Evolutionary conservation across 2,888 invertebrate species (phyloP).

Genomic region (Mesochorus sp.): DNA sequence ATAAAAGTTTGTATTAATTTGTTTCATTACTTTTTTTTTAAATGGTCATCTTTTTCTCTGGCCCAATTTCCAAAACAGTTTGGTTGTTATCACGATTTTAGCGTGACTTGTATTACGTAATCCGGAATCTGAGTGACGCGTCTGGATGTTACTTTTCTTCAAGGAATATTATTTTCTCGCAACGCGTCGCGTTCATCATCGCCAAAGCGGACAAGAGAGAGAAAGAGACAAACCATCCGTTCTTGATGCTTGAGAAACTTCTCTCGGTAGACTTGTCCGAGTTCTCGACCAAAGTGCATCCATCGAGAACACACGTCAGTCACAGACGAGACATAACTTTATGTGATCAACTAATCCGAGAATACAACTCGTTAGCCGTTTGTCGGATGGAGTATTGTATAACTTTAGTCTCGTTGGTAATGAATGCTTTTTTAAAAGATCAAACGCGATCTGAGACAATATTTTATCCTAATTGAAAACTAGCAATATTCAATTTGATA

Average conservation of each 20-base stretch:
- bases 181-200: slow-evolving; percentile 45
- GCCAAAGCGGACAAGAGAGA: neutral
- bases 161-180: slow-evolving; percentile 38
- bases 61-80: too few species aligned
- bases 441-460: too few species aligned
- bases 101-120: slow-evolving; percentile 37
- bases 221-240: slow-evolving; percentile 27
- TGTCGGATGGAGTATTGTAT: slow-evolving; percentile 19
- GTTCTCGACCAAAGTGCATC: slow-evolving; percentile 42
- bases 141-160: slow-evolving; percentile 37
- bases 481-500: too few species aligned
- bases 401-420: slow-evolving; percentile 3
- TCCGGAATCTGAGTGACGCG: neutral
- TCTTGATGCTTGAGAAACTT: neutral
- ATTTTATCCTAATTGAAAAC: too few species aligned
- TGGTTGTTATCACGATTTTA: too few species aligned
- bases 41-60: too few species aligned
- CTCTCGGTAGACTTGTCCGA: slow-evolving; percentile 12
- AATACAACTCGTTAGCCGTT: slow-evolving; percentile 49
- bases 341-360: slow-evolving; percentile 49
- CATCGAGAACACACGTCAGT: slow-evolving; percentile 41
- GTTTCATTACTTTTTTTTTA: too few species aligned
- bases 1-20: too few species aligned
- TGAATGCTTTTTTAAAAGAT: neutral
- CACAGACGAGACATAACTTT: slow-evolving; percentile 36